Conservation (phyloP, 2,888 invertebrate species). For the Ellobium chinense region DNA sequence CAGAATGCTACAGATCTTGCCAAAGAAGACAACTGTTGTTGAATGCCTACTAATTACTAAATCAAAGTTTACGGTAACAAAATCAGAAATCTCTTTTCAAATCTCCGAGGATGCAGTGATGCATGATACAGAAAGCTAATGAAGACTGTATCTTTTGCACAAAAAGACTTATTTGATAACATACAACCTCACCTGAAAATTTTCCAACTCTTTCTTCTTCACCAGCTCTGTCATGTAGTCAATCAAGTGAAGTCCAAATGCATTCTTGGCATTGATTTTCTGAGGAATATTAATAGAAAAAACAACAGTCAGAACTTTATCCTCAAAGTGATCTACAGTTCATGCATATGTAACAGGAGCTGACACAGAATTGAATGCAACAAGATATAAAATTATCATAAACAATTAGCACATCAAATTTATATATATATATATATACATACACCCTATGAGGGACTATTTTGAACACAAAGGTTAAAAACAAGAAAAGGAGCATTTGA, state of each 20-base stretch:
- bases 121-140: not conserved
- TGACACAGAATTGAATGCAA: not conserved
- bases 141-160: not conserved
- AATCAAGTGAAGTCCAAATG: slow-evolving; percentile 91
- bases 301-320: not conserved
- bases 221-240: slow-evolving; percentile 90
- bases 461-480: too few species aligned
- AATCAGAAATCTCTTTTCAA: not conserved
- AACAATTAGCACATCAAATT: not conserved
- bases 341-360: not conserved
- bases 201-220: slow-evolving; percentile 86
- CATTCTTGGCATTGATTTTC: slow-evolving; percentile 94
- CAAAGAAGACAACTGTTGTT: too few species aligned
- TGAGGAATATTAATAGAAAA: slow-evolving; percentile 77
- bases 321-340: too few species aligned
- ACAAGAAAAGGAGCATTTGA: too few species aligned
- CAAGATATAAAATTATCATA: not conserved
- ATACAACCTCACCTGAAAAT: slow-evolving; percentile 80
- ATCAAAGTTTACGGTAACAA: not conserved
- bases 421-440: not conserved
- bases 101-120: not conserved
- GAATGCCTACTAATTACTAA: not conserved
- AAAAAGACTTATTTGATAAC: too few species aligned
- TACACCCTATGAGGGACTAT: too few species aligned
- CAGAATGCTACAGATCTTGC: too few species aligned